Base-by-base conservation (phyloP, 2,888 invertebrate species). In the Hetaerina titia region DNA sequence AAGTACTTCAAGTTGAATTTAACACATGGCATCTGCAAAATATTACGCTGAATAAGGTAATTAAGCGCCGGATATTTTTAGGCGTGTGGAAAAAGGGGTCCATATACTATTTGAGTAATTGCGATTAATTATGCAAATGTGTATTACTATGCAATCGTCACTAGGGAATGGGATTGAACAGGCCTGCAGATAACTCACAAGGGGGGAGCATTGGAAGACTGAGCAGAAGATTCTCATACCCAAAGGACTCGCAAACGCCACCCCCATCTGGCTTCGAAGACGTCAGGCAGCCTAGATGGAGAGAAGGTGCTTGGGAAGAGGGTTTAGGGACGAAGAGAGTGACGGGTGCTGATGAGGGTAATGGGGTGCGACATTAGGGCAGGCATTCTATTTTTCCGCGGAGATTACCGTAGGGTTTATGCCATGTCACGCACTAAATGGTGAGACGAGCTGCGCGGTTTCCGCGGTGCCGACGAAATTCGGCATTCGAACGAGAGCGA, bases 301-400 rank as follows among this genome's bases (percentile, higher is more conserved):
- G 56, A 11, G 69, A n/a, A 69, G 74, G 56, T 45, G 45, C 45
- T 19, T 31, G 45, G 31, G 19, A 17, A 69, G 56, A 22, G 57
- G 45, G 56, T 8, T 19, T 45, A n/a, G 88, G 88, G 11, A 45
- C 92, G 92, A 57, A 25, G 31, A 56, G 92, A 74, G 56, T 56
- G 92, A 69, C 69, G 81, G 25, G 81, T 31, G 81, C 69, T 69
- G 69, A 56, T 63, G 92, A 92, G 92, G 92, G 92, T 74, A 92
- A 92, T 92, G 92, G 92, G 69, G 64, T 56, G 92, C 22, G 74
- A 92, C 69, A 92, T 92, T 92, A 74, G 92, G 31, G 81, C 13
- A n/a, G 56, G 69, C 90, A 90, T 90, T 90, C 90, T 90, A 90
- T 90, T 90, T 92, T 69, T 9, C 69, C 56, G 56, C 15, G 56